Conservation (phyloP, 2,113 vertebrate genomes). For the Brienomyrus brachyistius region DNA sequence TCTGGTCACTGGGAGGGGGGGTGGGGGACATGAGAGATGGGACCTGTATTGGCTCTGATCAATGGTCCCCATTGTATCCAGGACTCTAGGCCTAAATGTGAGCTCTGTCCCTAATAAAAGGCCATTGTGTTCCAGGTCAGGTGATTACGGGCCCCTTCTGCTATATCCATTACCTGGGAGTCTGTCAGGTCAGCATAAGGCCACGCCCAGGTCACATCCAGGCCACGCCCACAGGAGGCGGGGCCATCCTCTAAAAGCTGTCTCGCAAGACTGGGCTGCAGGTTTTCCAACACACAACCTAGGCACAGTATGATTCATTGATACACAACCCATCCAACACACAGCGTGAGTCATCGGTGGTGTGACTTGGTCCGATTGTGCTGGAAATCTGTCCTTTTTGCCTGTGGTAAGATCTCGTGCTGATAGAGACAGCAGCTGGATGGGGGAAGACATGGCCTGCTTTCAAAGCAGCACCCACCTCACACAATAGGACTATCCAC, state of each 20-base stretch:
- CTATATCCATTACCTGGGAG: background rate
- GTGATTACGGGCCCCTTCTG: background rate
- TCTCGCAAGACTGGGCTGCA: background rate
- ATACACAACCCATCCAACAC: background rate
- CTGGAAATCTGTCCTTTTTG: background rate
- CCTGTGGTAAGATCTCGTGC: background rate
- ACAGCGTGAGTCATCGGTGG: background rate
- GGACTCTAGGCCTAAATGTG: background rate
- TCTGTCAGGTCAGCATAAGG: background rate
- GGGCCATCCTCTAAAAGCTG: background rate
- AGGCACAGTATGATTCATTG: background rate
- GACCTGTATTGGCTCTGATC: background rate
- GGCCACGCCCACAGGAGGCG: background rate
- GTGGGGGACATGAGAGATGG: background rate
- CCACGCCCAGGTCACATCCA: background rate
- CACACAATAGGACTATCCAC: background rate
- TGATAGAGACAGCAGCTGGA: background rate
- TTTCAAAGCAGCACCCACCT: background rate
- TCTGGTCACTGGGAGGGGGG: background rate
- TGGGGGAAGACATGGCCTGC: background rate
- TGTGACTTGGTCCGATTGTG: background rate
- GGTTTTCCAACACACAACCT: background rate
- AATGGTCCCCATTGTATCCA: background rate
- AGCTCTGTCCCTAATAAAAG: background rate
- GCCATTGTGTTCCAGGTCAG: background rate